Evolutionary conservation across 2,888 invertebrate genomes (phyloP), one percentile per base, ranked within the genome.

Genomic region (Temnothorax rugatulus): DNA sequence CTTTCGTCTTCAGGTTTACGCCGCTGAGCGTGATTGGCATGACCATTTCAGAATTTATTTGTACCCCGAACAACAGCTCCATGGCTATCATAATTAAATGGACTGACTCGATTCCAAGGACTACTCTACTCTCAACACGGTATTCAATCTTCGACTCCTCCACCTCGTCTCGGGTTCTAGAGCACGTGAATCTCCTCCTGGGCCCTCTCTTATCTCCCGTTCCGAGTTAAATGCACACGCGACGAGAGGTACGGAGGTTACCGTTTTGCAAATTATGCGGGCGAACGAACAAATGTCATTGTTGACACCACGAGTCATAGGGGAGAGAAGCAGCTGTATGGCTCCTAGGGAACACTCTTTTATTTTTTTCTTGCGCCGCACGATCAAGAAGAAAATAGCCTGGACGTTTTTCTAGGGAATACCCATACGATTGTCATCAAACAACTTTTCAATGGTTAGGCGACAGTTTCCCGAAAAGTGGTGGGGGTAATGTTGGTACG

Each of bases 1-100:
- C 96, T 91, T 96, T 97, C 50, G 95, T 95, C 69, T 97, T 96
- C 34, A 97, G 94, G 83, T 96, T 95, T 79, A 96, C 95, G 92
- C 97, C 96, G 85, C 96, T 96, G 63, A 97, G 91, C 91, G 96
- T 96, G 81, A 96, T 93, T 66, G 96, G 95, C 89, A 95, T 95
- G 84, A 95, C 95, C 66, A 95, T 94, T 87, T 95, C 95, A 69
- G 95, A 95, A 85, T 95, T 94, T 84, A 96, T 94, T 91, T 96
- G 95, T 83, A 96, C 93, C 66, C 96, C 96, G 66, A 96, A 94
- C 85, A 92, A 75, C 75, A 95, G 87, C 87, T 93, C 91, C 4
- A 91, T 88, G 59, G 83, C 74, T 93, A 93, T 94, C 89, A 74
- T 86, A 64, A 57, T 86, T 77, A 29, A 66, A 54, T n/a, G 7